These are phyloP conservation scores for Hydrochoerus hydrochaeris DNA, from an alignment of 2,113 vertebrate genomes.

Conservation along the genomic window DNA sequence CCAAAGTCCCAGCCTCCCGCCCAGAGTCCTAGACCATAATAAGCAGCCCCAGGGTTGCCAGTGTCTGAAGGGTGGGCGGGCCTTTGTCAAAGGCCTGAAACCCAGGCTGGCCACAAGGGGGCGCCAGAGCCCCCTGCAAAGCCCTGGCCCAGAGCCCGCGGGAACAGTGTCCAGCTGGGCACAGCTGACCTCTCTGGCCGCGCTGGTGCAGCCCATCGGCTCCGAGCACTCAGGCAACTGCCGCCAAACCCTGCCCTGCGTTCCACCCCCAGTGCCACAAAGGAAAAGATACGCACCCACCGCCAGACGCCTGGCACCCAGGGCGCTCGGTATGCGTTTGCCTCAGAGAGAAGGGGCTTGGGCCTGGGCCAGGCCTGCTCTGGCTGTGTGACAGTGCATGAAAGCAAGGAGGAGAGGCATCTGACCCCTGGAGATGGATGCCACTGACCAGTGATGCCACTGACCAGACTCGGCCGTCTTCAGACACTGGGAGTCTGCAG, in stretches of 20 bases:
- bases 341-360: neutral
- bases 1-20: conserved; percentile 47
- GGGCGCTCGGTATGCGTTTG: neutral
- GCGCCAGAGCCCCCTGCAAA: neutral
- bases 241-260: rapidly evolving
- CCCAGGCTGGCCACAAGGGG: neutral
- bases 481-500: rapidly evolving
- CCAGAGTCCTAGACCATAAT: neutral
- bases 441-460: neutral
- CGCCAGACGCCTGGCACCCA: neutral
- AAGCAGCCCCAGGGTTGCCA: neutral
- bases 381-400: neutral
- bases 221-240: neutral
- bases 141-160: neutral
- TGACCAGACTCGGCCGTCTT: neutral
- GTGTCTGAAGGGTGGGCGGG: neutral
- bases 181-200: neutral
- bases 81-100: neutral
- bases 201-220: neutral
- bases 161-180: neutral
- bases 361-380: neutral
- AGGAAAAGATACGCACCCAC: neutral
- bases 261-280: neutral
- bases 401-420: neutral
- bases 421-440: neutral